A percentile compares a stretch with the other conserved stretches of the same genome.
These are phyloP conservation scores for Lasioglossum villosulum DNA, from an alignment of 2,888 invertebrate genomes.

Conservation along the genomic window DNA sequence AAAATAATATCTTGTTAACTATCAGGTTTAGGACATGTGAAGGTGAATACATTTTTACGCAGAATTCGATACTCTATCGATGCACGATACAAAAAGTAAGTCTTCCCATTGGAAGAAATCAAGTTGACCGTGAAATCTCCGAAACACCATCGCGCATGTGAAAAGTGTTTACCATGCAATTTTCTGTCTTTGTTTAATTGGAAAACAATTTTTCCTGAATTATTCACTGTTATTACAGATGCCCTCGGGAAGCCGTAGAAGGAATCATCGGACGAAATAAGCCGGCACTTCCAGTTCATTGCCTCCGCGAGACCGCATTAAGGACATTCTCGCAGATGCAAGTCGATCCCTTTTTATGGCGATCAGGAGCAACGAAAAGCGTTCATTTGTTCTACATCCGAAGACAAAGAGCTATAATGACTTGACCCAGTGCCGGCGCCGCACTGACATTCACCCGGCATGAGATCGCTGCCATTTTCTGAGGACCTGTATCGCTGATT, in stretches of 20 bases:
- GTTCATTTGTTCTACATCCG: background rate
- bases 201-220: background rate
- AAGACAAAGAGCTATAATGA: background rate
- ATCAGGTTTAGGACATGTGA: too few species aligned
- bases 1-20: too few species aligned
- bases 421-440: background rate
- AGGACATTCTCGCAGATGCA: background rate
- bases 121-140: too few species aligned
- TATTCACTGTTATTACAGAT: conserved; percentile 22
- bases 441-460: background rate
- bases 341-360: background rate
- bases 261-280: background rate
- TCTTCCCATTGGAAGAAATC: too few species aligned
- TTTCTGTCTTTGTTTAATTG: too few species aligned
- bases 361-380: background rate
- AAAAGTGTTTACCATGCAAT: too few species aligned
- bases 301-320: background rate
- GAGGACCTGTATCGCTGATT: background rate
- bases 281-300: background rate
- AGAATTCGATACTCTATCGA: too few species aligned
- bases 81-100: too few species aligned
- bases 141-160: too few species aligned
- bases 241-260: background rate
- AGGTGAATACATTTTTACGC: too few species aligned
- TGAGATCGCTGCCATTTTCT: background rate